These are phyloP conservation scores for Atractosteus spatula DNA, from an alignment of 2,113 vertebrate genomes.

Conservation along the genomic window DNA sequence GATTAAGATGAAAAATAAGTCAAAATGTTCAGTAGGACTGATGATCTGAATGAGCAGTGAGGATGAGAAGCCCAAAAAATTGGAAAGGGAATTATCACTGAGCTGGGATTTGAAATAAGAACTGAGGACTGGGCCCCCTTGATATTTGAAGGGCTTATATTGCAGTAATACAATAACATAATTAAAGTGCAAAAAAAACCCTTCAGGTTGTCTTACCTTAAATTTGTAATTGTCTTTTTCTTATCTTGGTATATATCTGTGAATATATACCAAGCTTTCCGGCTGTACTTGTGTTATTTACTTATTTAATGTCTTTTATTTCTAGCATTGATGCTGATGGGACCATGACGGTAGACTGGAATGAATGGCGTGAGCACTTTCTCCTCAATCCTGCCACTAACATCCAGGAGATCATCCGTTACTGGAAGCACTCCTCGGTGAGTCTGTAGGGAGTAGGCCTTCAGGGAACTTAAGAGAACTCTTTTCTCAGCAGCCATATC, in stretches of 20 bases:
- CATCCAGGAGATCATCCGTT: constrained; percentile 85
- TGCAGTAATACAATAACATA: background rate
- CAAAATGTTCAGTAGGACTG: background rate
- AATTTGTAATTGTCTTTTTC: too few species aligned
- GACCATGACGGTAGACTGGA: constrained; percentile 92
- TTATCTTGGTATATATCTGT: too few species aligned
- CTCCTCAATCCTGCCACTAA: constrained; percentile 83
- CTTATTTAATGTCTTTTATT: constrained; percentile 15
- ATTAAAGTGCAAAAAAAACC: too few species aligned
- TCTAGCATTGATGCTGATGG: constrained; percentile 88
- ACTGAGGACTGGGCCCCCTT: background rate
- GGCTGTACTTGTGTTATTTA: background rate
- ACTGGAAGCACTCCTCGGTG: constrained; percentile 92
- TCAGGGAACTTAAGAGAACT: background rate
- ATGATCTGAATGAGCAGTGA: background rate
- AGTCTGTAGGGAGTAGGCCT: constrained; percentile 32
- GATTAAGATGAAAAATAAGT: background rate
- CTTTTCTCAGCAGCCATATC: too few species aligned
- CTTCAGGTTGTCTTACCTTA: too few species aligned
- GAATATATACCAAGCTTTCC: too few species aligned
- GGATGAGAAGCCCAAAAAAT: background rate
- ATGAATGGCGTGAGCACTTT: constrained; percentile 91
- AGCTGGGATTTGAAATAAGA: background rate
- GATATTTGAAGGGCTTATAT: background rate
- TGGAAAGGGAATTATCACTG: background rate